Evolutionary conservation across 2,797 vertebrate genomes (phyloP).

Genomic region (Karalla daura): DNA sequence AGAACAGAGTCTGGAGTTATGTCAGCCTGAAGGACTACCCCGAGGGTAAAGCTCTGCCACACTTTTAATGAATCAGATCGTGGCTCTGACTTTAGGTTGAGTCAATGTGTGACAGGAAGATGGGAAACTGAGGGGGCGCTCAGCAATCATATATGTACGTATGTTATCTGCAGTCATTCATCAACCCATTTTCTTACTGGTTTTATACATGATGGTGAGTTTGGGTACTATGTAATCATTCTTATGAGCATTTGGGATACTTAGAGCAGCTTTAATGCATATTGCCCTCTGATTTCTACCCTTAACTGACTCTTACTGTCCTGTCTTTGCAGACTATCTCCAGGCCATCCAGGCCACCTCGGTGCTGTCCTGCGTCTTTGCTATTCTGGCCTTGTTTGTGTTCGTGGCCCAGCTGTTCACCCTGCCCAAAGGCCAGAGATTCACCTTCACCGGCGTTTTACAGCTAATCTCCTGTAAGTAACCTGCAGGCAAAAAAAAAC

Average conservation of each 20-base stretch:
- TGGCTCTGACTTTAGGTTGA: no score
- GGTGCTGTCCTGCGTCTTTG: slow-evolving; percentile 93
- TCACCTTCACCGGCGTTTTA: slow-evolving; percentile 90
- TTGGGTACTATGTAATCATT: background rate
- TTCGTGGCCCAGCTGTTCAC: slow-evolving; percentile 96
- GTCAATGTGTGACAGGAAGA: no score
- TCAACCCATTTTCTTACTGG: no score
- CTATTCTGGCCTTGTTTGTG: slow-evolving; percentile 87
- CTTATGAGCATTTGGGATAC: background rate
- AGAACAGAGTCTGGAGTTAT: slow-evolving; percentile 72
- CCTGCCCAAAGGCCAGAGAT: slow-evolving; percentile 93
- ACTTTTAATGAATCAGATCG: background rate
- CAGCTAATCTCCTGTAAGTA: slow-evolving; percentile 96
- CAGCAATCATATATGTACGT: no score
- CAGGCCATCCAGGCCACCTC: slow-evolving; percentile 91
- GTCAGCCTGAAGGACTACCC: slow-evolving; percentile 65
- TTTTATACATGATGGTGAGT: no score
- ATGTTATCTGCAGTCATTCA: no score
- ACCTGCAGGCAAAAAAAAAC: slow-evolving; percentile 35
- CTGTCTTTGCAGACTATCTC: slow-evolving; percentile 84
- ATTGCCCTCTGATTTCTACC: background rate
- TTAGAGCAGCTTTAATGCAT: background rate
- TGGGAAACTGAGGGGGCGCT: no score
- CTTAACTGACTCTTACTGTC: slow-evolving; percentile 7
- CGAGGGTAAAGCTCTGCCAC: slow-evolving; percentile 64